These are phyloP conservation scores for Homalodisca vitripennis DNA, from an alignment of 1,140 invertebrate genomes.

Conservation along the genomic window DNA sequence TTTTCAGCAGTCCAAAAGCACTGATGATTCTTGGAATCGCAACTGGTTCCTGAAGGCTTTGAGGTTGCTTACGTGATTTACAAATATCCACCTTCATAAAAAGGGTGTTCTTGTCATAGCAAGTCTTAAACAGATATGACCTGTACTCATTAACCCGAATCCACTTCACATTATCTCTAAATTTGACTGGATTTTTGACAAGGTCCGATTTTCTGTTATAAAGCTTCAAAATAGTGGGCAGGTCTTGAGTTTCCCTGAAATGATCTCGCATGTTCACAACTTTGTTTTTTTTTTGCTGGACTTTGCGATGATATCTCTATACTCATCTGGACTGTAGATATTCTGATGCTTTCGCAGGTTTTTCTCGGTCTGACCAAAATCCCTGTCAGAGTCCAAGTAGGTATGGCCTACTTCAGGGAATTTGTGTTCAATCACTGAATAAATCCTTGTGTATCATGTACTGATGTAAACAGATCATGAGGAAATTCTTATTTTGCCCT, in stretches of 20 bases:
- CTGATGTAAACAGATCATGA: slow-evolving; percentile 26
- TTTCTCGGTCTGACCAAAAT: slow-evolving; percentile 27
- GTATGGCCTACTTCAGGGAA: too few species aligned
- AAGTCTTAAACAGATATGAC: neutral
- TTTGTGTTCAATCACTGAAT: slow-evolving; percentile 28
- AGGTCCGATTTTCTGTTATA: slow-evolving; percentile 20
- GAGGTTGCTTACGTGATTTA: neutral
- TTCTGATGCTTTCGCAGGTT: too few species aligned
- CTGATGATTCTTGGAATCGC: too few species aligned
- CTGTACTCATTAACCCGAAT: too few species aligned
- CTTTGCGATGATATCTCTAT: too few species aligned
- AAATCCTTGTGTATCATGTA: slow-evolving; percentile 18
- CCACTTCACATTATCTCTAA: neutral
- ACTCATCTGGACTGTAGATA: too few species aligned
- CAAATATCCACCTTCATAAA: slow-evolving; percentile 15
- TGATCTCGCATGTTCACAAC: too few species aligned
- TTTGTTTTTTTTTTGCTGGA: too few species aligned
- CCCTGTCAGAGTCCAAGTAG: slow-evolving; percentile 18
- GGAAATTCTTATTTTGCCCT: slow-evolving; percentile 28
- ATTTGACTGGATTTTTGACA: neutral
- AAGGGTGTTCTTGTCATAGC: neutral
- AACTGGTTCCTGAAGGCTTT: neutral
- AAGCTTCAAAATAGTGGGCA: too few species aligned
- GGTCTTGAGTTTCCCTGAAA: too few species aligned
- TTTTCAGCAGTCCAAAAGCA: too few species aligned